phyloP scores from a whole-genome alignment of 2,797 vertebrate genomes.

The Okamejei kenojei region DNA sequence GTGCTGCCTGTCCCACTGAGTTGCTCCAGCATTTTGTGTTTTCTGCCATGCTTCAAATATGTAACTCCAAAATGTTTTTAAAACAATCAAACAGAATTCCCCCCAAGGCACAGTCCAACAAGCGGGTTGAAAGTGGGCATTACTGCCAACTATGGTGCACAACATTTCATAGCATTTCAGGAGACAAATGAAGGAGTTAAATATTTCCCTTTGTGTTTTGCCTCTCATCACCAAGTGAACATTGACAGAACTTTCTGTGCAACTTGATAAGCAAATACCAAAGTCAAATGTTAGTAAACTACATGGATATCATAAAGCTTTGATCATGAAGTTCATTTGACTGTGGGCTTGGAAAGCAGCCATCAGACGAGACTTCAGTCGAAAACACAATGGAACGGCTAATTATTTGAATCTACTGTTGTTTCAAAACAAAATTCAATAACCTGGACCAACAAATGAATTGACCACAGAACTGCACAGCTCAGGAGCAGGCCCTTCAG shows the following conservation, averaged over 20 bases:
- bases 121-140: background rate
- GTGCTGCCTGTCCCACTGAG: too few relatives aligned
- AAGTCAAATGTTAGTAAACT: background rate
- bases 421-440: background rate
- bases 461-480: too few relatives aligned
- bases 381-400: conserved; percentile 6
- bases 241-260: background rate
- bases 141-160: background rate
- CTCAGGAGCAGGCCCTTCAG: too few relatives aligned
- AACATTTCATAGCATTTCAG: background rate
- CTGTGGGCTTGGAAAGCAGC: background rate
- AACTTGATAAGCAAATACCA: background rate
- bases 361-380: background rate
- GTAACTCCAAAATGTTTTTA: too few relatives aligned
- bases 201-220: background rate
- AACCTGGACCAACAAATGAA: too few relatives aligned
- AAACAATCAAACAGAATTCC: too few relatives aligned
- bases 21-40: too few relatives aligned
- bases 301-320: background rate
- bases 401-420: background rate
- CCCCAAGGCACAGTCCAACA: background rate
- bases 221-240: background rate
- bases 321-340: conserved; percentile 16
- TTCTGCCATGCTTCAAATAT: too few relatives aligned
- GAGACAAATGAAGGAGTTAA: background rate